A percentile compares a stretch with the other conserved stretches of the same genome.
Conservation (phyloP, 2,888 invertebrate genomes). For the Tricholauxania praeusta region DNA sequence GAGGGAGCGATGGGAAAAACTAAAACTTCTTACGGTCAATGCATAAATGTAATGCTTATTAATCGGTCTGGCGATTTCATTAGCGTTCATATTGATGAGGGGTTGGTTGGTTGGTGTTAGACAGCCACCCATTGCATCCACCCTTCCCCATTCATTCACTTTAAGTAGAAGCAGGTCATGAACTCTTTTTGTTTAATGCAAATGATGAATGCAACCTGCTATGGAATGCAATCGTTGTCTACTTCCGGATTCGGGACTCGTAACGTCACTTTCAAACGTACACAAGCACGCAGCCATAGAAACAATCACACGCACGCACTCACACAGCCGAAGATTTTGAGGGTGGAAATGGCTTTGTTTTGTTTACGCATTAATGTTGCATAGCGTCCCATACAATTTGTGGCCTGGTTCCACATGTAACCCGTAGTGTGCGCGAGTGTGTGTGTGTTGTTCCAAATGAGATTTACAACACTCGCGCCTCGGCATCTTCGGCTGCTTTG, state of each 20-base stretch:
- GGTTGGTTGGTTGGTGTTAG: too few species aligned
- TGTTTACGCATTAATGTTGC: slow-evolving; percentile 65
- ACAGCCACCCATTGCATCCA: not conserved
- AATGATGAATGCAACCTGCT: not conserved
- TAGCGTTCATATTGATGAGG: slow-evolving; percentile 16
- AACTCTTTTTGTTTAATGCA: slow-evolving; percentile 12
- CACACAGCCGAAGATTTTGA: slow-evolving; percentile 34
- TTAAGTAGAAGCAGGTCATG: slow-evolving; percentile 10
- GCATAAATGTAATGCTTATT: not conserved
- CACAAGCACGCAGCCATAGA: not conserved
- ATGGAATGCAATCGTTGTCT: not conserved
- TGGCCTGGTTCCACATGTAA: slow-evolving; percentile 30
- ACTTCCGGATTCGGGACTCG: not conserved
- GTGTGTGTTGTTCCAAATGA: not conserved
- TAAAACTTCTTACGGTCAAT: slow-evolving; percentile 11
- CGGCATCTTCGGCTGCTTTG: not conserved
- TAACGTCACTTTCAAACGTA: not conserved
- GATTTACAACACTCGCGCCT: too few species aligned
- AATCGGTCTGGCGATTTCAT: slow-evolving; percentile 15
- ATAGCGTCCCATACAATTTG: slow-evolving; percentile 50
- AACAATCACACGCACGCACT: slow-evolving; percentile 7
- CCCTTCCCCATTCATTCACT: not conserved
- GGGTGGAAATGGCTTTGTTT: slow-evolving; percentile 52
- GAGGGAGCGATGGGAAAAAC: not conserved
- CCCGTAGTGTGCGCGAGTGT: not conserved